Evolutionary conservation across 2,797 vertebrate species (phyloP), one percentile per base, ranked within the genome.

Genomic region (Lepilemur ruficaudatus): DNA sequence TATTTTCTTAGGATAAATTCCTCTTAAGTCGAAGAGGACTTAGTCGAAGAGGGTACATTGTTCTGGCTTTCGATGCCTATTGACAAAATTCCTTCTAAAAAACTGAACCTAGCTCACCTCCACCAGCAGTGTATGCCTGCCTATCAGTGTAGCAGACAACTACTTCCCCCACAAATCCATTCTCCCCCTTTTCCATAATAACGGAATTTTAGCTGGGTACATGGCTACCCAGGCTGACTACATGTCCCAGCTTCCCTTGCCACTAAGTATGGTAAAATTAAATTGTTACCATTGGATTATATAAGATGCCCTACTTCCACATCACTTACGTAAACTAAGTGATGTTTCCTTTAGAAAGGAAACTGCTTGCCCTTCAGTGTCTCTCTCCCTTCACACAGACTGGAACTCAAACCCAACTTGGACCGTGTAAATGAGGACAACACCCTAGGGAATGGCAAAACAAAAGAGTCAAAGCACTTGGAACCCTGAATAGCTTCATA

Each of bases 41-140:
- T n/a, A n/a, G n/a, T n/a, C n/a, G n/a, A n/a, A n/a, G n/a, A n/a
- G 85, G 18, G 23, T 46, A 63, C 32, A 35, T 48, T 94, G 11
- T 35, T 20, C 28, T 86, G 81, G 28, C 46, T 86, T 59, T 94
- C 78, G 32, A 76, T 65, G n/a, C n/a, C n/a, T 90, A 57, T 65
- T 72, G 75, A 15, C 69, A 92, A 76, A 86, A 76, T 90, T 70
- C 67, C 57, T 81, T 85, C 79, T 50, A 25, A 57, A 84, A 95
- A 70, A 48, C n/a, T 65, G 48, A 55, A 67, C n/a, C 12, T 85
- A 48, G 25, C 67, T 80, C 5, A 93, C 20, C 9, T 67, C 80
- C 11, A 55, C 17, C 17, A 38, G 59, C 15, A 79, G 20, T 61
- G 57, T 46, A 32, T 84, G 43, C 23, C 48, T 92, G 30, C 9